A percentile compares a stretch with the other conserved stretches of the same genome.
Conservation (phyloP, 2,113 vertebrate genomes). For the Cyrtonyx montezumae region DNA sequence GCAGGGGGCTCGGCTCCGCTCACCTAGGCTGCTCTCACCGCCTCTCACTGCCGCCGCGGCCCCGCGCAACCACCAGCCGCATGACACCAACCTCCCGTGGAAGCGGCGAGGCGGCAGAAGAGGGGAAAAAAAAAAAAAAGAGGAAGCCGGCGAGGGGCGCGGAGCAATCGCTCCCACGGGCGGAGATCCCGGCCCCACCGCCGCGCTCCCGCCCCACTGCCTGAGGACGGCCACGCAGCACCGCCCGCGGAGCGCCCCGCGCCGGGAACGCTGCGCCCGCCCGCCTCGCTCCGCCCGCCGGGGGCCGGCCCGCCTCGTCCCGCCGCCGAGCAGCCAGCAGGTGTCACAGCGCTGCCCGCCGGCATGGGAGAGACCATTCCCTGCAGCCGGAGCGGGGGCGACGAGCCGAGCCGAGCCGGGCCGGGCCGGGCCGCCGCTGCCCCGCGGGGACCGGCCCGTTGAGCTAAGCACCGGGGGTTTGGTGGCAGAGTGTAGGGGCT, state of each 20-base stretch:
- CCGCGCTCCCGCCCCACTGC: neutral
- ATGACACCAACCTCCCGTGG: conserved; percentile 71
- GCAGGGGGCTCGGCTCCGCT: conserved; percentile 57
- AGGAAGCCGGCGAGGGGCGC: neutral
- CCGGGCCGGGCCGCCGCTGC: neutral
- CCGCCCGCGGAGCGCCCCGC: neutral
- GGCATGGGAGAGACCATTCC: conserved; percentile 27
- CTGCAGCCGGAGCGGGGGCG: neutral
- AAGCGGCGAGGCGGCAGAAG: conserved; percentile 41
- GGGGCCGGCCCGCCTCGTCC: neutral
- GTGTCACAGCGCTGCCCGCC: neutral
- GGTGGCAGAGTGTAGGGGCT: too few species aligned
- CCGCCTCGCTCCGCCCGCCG: conserved; percentile 5
- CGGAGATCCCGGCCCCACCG: neutral
- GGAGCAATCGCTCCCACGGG: neutral
- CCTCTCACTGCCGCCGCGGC: conserved; percentile 70
- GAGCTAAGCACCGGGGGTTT: too few species aligned
- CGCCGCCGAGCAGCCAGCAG: neutral
- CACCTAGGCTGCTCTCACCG: neutral
- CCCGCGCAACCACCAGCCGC: conserved; percentile 55
- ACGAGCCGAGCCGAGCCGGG: neutral
- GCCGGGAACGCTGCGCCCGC: neutral
- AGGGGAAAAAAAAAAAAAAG: neutral
- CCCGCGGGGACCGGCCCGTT: neutral
- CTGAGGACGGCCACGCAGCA: neutral